Evolutionary conservation across 2,797 vertebrate species (phyloP), one percentile per base, ranked within the genome.

Genomic region (Syndactyla subalaris): DNA sequence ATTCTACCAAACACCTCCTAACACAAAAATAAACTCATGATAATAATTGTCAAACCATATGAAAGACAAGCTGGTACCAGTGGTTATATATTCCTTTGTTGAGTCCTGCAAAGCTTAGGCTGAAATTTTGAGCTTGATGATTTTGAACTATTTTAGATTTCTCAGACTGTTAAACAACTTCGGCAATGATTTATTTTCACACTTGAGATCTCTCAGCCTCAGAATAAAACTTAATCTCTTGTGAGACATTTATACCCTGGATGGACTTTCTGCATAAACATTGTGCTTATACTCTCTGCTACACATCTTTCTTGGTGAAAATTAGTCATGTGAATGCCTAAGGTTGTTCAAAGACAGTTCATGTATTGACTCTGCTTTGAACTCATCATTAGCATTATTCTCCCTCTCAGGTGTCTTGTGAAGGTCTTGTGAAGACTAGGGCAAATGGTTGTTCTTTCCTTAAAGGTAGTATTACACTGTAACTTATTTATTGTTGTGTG

Each of bases 281-380:
- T 4, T 0, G 0, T 38, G 57, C 3, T 55, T 77, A 54, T 0
- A 0, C 3, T 66, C 29, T 39, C 43, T 66, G 36, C 36, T 72
- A 24, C n/a, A 6, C 5, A 36, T 8, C 22, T 84, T 75, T 66
- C 29, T n/a, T 32, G 32, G 29, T 51, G 12, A 74, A 77, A 90
- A 54, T 38, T 36, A 41, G 17, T 58, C 43, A 16, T 20, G 7
- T 52, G 54, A 71, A 45, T 62, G 21, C 3, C n/a, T 91, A 34
- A 10, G 10, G 6, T 21, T 62, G 20, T 75, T 89, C 18, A 58
- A 65, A 72, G 16, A 8, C 12, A 74, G 19, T 74, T 92, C 13
- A 43, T 26, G 8, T 21, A 32, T 11, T 77, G 61, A 27, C 18
- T 85, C n/a, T 81, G 14, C 29, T 75, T 91, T 61, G 32, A 78